Evolutionary conservation across 2,888 invertebrate genomes (phyloP).

Genomic region (Platerodrilus igneus): DNA sequence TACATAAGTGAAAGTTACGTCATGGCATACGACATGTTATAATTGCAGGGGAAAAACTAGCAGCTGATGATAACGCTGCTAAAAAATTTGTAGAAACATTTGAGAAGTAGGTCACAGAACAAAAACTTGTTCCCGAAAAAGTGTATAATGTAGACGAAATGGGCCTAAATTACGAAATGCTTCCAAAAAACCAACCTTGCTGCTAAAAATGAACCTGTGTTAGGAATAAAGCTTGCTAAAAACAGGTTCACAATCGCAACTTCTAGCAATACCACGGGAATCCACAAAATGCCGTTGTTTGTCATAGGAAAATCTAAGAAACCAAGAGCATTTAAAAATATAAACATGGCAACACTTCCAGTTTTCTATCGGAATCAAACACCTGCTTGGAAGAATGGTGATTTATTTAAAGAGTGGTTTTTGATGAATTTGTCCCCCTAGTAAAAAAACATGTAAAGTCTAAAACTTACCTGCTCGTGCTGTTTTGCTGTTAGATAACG

Average conservation of each 20-base stretch:
- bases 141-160: too few relatives aligned
- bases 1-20: too few relatives aligned
- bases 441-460: conserved; percentile 7
- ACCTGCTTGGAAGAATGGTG: conserved; percentile 10
- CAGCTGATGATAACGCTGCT: too few relatives aligned
- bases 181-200: too few relatives aligned
- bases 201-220: too few relatives aligned
- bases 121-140: too few relatives aligned
- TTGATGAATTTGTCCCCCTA: conserved; percentile 10
- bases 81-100: too few relatives aligned
- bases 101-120: too few relatives aligned
- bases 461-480: too few relatives aligned
- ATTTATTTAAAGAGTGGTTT: conserved; percentile 11
- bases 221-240: conserved; percentile 28
- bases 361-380: conserved; percentile 21
- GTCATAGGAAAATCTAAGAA: conserved; percentile 26
- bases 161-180: too few relatives aligned
- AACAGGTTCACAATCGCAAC: conserved; percentile 26
- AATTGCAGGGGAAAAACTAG: too few relatives aligned
- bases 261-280: conserved; percentile 28
- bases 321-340: conserved; percentile 26
- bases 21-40: too few relatives aligned
- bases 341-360: conserved; percentile 21
- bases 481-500: conserved; percentile 14
- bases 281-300: conserved; percentile 24